Percentiles rank a stretch among this genome's conserved stretches.
Evolutionary conservation across 2,888 invertebrate genomes (phyloP).

Genomic region (Yponomeuta plumbellus): DNA sequence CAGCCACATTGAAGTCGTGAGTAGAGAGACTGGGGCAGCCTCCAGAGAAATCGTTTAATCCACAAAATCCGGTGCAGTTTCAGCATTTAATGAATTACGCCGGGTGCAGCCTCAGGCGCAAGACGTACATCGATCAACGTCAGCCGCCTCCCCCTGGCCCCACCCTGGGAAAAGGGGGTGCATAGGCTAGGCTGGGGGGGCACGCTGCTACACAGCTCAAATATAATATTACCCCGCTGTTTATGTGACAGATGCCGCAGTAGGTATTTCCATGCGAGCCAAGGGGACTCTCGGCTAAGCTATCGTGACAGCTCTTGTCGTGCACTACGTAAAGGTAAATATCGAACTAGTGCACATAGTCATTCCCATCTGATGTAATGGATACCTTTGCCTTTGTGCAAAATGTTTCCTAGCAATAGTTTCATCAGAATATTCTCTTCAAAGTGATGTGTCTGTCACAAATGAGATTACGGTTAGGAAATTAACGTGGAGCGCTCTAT

Average conservation of each 20-base stretch:
- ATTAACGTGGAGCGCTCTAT: neutral
- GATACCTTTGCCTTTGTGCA: too few species aligned
- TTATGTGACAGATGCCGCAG: conserved; percentile 15
- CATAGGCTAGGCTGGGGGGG: conserved; percentile 54
- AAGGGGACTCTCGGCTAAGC: neutral
- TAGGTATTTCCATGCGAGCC: neutral
- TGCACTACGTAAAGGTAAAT: too few species aligned
- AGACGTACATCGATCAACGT: conserved; percentile 81
- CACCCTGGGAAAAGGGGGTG: conserved; percentile 30
- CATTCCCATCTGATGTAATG: too few species aligned
- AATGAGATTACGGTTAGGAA: neutral
- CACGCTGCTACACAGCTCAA: conserved; percentile 64
- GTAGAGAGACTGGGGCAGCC: conserved; percentile 18
- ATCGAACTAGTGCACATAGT: too few species aligned
- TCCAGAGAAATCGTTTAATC: conserved; percentile 75
- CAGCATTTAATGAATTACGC: conserved; percentile 77
- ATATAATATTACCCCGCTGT: conserved; percentile 61
- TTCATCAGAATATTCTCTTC: neutral
- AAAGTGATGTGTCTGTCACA: neutral
- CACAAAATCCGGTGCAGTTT: conserved; percentile 75
- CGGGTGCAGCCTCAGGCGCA: conserved; percentile 78
- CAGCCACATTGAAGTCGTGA: conserved; percentile 37
- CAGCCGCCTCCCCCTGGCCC: conserved; percentile 45
- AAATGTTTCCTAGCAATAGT: neutral
- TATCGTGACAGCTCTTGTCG: too few species aligned